phyloP scores from a whole-genome alignment of 2,113 vertebrate species.

The Oreochromis spilurus region DNA sequence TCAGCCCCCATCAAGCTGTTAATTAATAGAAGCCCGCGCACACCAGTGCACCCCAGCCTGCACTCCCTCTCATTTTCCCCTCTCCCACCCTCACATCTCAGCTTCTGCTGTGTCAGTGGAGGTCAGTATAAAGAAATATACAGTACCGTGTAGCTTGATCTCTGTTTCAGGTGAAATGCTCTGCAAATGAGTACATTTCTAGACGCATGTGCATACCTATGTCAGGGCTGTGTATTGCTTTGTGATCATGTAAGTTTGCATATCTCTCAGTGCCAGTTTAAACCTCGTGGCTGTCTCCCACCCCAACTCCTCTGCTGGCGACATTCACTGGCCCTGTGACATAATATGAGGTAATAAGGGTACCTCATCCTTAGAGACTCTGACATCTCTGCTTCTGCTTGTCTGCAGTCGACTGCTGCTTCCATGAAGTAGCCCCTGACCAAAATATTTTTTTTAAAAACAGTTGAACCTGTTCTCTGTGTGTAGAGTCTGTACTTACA shows the following conservation, averaged over 20 bases:
- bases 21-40: constrained; percentile 61
- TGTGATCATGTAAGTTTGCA: neutral
- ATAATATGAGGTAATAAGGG: constrained; percentile 53
- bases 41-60: constrained; percentile 20
- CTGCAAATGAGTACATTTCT: neutral
- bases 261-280: constrained; percentile 14
- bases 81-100: neutral
- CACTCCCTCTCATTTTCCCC: neutral
- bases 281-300: neutral
- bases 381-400: constrained; percentile 40
- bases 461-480: neutral
- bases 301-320: neutral
- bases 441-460: accelerated
- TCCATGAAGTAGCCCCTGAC: neutral
- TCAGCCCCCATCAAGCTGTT: constrained; percentile 63
- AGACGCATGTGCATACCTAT: neutral
- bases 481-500: neutral
- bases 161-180: neutral
- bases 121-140: neutral
- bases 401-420: neutral
- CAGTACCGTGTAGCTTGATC: neutral
- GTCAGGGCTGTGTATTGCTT: neutral
- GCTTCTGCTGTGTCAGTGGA: neutral
- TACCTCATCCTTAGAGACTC: constrained; percentile 33
- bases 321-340: constrained; percentile 30